These are phyloP conservation scores for Agonopterix heracliana DNA, from an alignment of 2,888 invertebrate species.

Conservation along the genomic window DNA sequence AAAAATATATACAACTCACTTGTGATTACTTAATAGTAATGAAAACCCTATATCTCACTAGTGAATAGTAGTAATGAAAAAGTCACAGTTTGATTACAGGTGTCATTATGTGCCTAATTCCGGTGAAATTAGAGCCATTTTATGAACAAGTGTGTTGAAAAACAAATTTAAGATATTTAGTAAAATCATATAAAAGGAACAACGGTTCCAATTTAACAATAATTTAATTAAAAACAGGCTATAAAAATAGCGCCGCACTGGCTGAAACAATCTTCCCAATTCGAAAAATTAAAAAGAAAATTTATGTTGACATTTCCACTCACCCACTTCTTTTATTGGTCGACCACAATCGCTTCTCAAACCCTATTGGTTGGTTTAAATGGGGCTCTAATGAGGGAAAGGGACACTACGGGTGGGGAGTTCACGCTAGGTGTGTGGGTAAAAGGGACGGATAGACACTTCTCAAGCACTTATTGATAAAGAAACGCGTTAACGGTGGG, in stretches of 20 bases:
- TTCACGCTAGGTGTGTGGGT: slow-evolving; percentile 28
- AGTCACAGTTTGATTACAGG: too few species aligned
- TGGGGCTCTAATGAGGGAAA: slow-evolving; percentile 52
- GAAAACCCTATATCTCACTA: too few species aligned
- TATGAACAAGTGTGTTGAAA: too few species aligned
- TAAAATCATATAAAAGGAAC: too few species aligned
- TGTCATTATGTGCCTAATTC: too few species aligned
- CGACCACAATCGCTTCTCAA: slow-evolving; percentile 42
- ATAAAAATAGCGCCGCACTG: slow-evolving; percentile 7
- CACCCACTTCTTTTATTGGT: slow-evolving; percentile 69
- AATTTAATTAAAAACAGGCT: too few species aligned
- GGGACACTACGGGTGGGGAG: slow-evolving; percentile 41
- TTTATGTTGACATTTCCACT: slow-evolving; percentile 68
- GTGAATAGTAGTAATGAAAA: too few species aligned
- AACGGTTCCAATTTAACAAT: too few species aligned
- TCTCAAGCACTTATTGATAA: slow-evolving; percentile 65
- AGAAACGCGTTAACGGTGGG: slow-evolving; percentile 55
- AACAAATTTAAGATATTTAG: too few species aligned
- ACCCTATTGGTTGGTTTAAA: slow-evolving; percentile 64
- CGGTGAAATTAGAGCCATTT: too few species aligned
- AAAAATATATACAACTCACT: too few species aligned
- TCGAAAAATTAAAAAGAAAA: slow-evolving; percentile 54
- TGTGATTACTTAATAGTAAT: too few species aligned
- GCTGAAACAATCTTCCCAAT: slow-evolving; percentile 26
- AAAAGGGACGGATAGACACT: slow-evolving; percentile 66